Percentiles rank a stretch among this genome's conserved stretches.
phyloP scores from a whole-genome alignment of 2,113 vertebrate genomes.

The Propithecus coquereli region DNA sequence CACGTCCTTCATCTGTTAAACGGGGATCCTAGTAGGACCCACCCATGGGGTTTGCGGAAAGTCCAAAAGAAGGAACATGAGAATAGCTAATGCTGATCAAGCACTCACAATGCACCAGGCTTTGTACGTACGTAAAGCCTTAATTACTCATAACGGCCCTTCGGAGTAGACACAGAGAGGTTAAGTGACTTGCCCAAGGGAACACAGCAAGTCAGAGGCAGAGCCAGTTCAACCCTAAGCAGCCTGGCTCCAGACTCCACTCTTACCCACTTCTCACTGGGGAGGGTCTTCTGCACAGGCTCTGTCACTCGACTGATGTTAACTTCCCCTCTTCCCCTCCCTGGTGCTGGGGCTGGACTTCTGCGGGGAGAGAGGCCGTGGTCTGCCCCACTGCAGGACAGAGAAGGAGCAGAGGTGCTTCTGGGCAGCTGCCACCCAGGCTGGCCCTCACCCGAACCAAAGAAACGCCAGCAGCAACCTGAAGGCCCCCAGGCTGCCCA shows the following conservation, averaged over 20 bases:
- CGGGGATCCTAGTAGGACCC: neutral
- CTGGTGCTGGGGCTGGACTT: fast-evolving
- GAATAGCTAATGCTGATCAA: fast-evolving
- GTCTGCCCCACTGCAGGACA: neutral
- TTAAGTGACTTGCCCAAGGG: neutral
- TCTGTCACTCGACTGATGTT: fast-evolving
- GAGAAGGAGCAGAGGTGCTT: neutral
- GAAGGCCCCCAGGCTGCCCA: fast-evolving
- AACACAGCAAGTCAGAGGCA: neutral
- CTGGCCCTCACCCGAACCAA: fast-evolving
- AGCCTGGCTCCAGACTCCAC: neutral
- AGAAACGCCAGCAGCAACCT: neutral
- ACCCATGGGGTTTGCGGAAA: too few species aligned
- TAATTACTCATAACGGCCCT: neutral
- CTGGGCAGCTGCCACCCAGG: neutral
- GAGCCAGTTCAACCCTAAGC: neutral
- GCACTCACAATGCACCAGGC: neutral
- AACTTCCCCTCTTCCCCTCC: neutral
- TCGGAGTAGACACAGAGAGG: neutral
- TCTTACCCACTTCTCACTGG: fast-evolving
- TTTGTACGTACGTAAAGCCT: too few species aligned
- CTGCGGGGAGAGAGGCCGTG: neutral
- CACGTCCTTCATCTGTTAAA: neutral
- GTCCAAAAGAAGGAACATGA: neutral
- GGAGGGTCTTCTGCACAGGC: neutral